Conservation (phyloP, 2,888 invertebrate genomes). For the Epistrophe eligans region DNA sequence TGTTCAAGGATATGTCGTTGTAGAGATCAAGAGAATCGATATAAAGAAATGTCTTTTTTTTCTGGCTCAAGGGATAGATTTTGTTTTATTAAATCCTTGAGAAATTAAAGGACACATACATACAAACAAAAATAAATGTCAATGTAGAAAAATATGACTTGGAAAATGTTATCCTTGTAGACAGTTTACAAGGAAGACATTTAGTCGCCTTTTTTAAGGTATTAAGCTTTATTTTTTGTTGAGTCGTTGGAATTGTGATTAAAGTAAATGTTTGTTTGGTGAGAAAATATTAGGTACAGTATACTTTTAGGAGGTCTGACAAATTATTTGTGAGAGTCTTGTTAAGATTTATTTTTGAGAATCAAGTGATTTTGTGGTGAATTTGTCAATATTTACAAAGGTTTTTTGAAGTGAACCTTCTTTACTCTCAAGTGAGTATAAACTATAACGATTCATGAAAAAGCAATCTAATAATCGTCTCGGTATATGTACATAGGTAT, state of each 20-base stretch:
- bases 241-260: not conserved
- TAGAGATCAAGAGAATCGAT: constrained; percentile 48
- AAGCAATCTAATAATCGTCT: no score
- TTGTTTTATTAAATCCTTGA: constrained; percentile 58
- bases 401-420: no score
- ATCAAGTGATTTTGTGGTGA: no score
- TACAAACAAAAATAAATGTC: not conserved
- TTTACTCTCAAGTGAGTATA: no score
- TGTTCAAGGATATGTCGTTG: constrained; percentile 45
- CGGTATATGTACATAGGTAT: no score
- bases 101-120: constrained; percentile 47
- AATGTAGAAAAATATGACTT: not conserved
- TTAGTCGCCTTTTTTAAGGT: constrained; percentile 14
- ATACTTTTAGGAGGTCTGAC: no score
- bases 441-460: no score
- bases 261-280: not conserved
- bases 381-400: no score
- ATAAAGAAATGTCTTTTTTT: constrained; percentile 36
- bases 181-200: constrained; percentile 17
- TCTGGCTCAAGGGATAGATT: constrained; percentile 49
- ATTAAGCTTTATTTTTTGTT: not conserved
- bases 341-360: not conserved
- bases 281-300: not conserved
- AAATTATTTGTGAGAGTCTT: not conserved
- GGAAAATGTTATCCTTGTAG: not conserved